Base-by-base conservation (phyloP, 2,797 vertebrate genomes). In the Coregonus sp. region DNA sequence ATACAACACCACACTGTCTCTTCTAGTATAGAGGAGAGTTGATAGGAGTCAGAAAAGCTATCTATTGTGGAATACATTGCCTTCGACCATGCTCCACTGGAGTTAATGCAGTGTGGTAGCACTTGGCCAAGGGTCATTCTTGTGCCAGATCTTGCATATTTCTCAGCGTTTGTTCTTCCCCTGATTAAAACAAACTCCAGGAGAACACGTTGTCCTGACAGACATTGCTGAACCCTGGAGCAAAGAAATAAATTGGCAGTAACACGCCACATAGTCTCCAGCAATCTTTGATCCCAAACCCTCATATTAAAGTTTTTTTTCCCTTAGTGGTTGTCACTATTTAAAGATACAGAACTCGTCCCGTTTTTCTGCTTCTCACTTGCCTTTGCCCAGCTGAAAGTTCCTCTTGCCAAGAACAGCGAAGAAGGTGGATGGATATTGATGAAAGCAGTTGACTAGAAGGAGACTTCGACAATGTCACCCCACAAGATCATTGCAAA, bases 131-230 rank as follows among this genome's bases (percentile, higher is more conserved):
- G 9, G 9, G 40, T 12, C 40, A 11, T 47, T 47, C 40, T 47
- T 47, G 40, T 47, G 40, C 40, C 40, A 47, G 40, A 47, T 12
- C 40, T 47, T 47, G 40, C 40, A 47, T 47, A 47, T 47, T 47
- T 47, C 2, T 47, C 40, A 20, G 63, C 50, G 59, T 50, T 79
- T 84, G 86, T 37, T 74, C 75, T 81, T 78, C 74, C 18, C 76
- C 72, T 73, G 78, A 78, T 87, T 83, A 89, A 90, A 87, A 69
- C 85, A 87, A 88, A 89, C 35, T 18, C 2, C 1, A n/a, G 80
- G 72, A 69, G 78, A 83, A 75, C 84, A 77, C 69, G 40, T 51
- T 73, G 78, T 80, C 72, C 76, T 65, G 65, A 79, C 74, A 25
- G 70, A 78, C 81, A 5, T 66, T 52, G 70, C 73, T 63, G 1